Evolutionary conservation across 2,113 vertebrate genomes (phyloP).

Genomic region (Serilophus lunatus): DNA sequence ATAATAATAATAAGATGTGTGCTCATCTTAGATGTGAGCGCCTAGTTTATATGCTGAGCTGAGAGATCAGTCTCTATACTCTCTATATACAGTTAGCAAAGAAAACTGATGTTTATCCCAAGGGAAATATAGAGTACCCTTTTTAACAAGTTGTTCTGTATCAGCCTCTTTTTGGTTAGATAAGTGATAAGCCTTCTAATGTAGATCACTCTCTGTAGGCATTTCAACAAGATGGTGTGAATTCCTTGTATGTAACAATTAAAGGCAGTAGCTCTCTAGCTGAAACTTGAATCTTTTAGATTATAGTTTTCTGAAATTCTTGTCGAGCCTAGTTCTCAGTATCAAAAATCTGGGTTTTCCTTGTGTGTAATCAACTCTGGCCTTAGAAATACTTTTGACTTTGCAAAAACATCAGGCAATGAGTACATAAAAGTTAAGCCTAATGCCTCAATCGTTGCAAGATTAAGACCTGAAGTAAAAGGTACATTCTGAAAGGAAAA

Average conservation of each 20-base stretch:
- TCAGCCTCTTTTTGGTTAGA: not conserved
- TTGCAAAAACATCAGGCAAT: not conserved
- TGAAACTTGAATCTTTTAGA: not conserved
- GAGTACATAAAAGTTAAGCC: not conserved
- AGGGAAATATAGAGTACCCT: not conserved
- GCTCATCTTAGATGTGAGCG: not conserved
- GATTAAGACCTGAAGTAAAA: not conserved
- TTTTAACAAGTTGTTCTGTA: not conserved
- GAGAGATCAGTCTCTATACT: not conserved
- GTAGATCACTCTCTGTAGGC: not conserved
- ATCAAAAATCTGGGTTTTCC: not conserved
- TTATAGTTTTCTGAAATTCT: not conserved
- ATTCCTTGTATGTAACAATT: not conserved
- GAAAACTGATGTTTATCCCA: not conserved
- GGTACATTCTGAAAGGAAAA: not conserved
- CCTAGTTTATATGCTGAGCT: not conserved
- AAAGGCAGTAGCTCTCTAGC: not conserved
- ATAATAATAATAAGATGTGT: too few species aligned
- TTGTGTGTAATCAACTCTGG: not conserved
- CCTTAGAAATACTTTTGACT: not conserved
- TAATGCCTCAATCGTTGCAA: not conserved
- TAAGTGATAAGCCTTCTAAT: not conserved
- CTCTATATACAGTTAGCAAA: not conserved
- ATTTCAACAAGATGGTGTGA: not conserved
- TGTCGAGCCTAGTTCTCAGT: not conserved